Evolutionary conservation across 2,113 vertebrate species (phyloP).

Genomic region (Chaenocephalus aceratus): DNA sequence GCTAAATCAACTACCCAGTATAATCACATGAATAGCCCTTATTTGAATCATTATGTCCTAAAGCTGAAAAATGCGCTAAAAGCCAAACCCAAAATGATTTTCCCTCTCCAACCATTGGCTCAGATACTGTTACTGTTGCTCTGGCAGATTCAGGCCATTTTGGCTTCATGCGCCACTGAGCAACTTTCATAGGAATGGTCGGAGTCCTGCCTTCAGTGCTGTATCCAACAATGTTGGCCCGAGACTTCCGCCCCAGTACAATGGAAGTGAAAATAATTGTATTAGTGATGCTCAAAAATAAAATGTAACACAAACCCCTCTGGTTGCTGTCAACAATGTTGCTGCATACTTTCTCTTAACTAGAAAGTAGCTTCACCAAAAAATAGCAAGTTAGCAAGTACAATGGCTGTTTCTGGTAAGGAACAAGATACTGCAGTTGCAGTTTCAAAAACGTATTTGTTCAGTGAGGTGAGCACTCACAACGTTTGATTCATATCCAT

Average conservation of each 20-base stretch:
- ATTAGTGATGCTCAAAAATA: not conserved
- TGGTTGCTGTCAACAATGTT: not conserved
- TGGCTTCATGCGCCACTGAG: too few relatives aligned
- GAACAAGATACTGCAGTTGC: not conserved
- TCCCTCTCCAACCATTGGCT: too few relatives aligned
- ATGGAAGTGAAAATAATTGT: conserved; percentile 2
- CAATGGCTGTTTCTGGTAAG: not conserved
- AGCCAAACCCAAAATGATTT: too few relatives aligned
- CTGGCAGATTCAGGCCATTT: too few relatives aligned
- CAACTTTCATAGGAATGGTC: too few relatives aligned
- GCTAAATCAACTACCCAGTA: too few relatives aligned
- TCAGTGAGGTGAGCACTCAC: not conserved
- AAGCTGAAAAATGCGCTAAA: too few relatives aligned
- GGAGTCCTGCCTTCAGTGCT: too few relatives aligned
- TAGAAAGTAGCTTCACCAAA: not conserved
- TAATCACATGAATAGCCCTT: too few relatives aligned
- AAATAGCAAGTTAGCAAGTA: not conserved
- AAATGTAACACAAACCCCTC: not conserved
- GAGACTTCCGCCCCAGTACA: not conserved
- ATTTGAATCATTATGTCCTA: too few relatives aligned
- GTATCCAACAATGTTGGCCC: not conserved
- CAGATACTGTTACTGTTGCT: too few relatives aligned
- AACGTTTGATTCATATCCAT: not conserved
- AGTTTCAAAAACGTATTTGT: too few relatives aligned
- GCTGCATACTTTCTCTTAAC: not conserved